These are phyloP conservation scores for Andrena trimmerana DNA, from an alignment of 2,888 invertebrate species.

Conservation along the genomic window DNA sequence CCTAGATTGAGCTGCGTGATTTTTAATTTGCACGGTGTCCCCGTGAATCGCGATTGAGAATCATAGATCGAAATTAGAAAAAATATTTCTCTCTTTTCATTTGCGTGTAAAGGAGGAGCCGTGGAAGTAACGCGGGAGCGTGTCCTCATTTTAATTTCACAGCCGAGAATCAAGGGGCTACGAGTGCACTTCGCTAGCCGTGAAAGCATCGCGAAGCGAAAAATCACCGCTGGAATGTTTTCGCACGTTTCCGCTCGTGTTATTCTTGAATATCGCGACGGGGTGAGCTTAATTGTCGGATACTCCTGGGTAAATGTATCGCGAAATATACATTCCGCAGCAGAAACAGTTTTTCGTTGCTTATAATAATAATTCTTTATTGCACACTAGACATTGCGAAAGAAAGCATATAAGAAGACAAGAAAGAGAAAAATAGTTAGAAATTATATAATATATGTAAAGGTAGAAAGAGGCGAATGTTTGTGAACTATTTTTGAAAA, in stretches of 20 bases:
- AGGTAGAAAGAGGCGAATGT: too few relatives aligned
- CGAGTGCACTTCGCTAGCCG: slow-evolving; percentile 4
- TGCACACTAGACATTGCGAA: too few relatives aligned
- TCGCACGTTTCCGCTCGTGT: slow-evolving; percentile 1
- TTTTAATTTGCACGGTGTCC: neutral
- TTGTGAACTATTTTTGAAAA: too few relatives aligned
- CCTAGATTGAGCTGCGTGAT: neutral
- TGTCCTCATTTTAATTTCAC: slow-evolving; percentile 24
- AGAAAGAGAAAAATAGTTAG: too few relatives aligned
- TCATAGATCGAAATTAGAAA: neutral
- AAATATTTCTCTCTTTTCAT: neutral
- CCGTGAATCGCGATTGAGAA: neutral
- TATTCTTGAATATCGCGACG: neutral
- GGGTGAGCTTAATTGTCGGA: slow-evolving; percentile 10
- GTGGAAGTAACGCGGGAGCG: neutral
- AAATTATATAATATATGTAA: too few relatives aligned
- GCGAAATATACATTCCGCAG: slow-evolving; percentile 1
- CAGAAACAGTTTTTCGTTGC: neutral
- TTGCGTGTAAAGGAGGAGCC: neutral
- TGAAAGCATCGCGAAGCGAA: slow-evolving; percentile 27
- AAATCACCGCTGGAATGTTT: slow-evolving; percentile 23
- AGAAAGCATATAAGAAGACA: too few relatives aligned
- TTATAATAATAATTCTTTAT: too few relatives aligned
- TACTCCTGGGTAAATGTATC: slow-evolving; percentile 2
- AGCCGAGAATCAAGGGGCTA: slow-evolving; percentile 11